Conservation (phyloP, 2,888 invertebrate species). For the Eremobia ochroleuca region DNA sequence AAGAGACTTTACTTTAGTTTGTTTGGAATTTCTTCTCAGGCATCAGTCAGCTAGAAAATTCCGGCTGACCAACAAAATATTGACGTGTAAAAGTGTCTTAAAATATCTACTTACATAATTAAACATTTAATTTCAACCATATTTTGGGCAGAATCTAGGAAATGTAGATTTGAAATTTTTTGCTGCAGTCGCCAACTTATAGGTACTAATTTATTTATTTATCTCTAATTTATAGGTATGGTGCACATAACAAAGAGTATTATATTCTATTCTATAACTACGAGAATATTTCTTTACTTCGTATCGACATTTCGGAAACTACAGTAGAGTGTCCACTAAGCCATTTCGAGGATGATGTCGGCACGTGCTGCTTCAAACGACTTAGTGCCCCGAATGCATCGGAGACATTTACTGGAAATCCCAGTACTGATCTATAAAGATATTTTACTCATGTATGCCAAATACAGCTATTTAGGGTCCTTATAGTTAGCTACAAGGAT, state of each 20-base stretch:
- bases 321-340: not conserved
- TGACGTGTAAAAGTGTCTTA: too few relatives aligned
- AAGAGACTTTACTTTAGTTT: too few relatives aligned
- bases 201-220: too few relatives aligned
- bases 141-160: not conserved
- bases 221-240: too few relatives aligned
- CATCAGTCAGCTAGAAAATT: too few relatives aligned
- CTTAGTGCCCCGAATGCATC: not conserved
- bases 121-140: not conserved
- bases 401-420: not conserved
- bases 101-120: too few relatives aligned
- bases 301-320: not conserved
- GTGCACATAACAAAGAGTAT: too few relatives aligned
- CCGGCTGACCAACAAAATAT: too few relatives aligned
- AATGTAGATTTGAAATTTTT: not conserved
- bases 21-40: too few relatives aligned
- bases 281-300: too few relatives aligned
- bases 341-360: slow-evolving; percentile 15
- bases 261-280: too few relatives aligned
- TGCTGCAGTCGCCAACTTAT: not conserved
- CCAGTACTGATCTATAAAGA: not conserved
- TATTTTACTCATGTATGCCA: not conserved
- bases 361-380: slow-evolving; percentile 16
- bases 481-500: not conserved
- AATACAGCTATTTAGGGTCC: not conserved